Base-by-base conservation (phyloP, 2,113 vertebrate genomes). In the Orthonyx spaldingii region DNA sequence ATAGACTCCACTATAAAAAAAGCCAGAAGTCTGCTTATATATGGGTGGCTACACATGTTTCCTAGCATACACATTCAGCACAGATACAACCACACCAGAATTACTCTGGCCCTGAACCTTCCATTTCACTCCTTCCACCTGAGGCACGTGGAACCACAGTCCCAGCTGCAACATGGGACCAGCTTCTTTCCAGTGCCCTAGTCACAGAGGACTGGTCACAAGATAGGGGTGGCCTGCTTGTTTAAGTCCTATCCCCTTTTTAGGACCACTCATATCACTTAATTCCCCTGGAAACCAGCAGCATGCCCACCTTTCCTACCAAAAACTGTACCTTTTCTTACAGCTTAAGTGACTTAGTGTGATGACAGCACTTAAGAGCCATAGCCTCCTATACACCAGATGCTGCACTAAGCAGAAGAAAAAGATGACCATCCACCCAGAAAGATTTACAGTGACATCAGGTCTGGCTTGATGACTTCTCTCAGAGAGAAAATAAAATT, bases 401-500 rank as follows among this genome's bases (percentile, higher is more conserved):
- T 5, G 27, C 14, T 64, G 16, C 16, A 15, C 7, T 50, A 66
- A 56, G 13, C 16, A 74, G 35, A 63, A 50, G 47, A 50, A 64
- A 88, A 89, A 39, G 8, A 32, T 57, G 19, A 50, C 13, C 1
- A 10, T 14, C 18, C 28, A 57, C 23, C 9, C n/a, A 66, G 57
- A 41, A 47, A 56, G 6, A 10, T 57, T 87, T 49, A 74, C 6
- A 27, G 37, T 20, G 30, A 22, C 59, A 63, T 46, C 41, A 74
- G 20, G 9, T 64, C 39, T 89, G 8, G n/a, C 21, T 27, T 41
- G 35, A 63, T 26, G 14, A 23, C 2, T 71, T 78, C 32, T 84
- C n/a, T 69, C 39, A 60, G 52, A 78, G 39, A n/a, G 10, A 85
- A 88, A 85, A 68, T 39, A 70, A 74, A 70, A 96, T 71, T 78